Conservation (phyloP, 2,888 invertebrate species). For the Heliconius charithonia region DNA sequence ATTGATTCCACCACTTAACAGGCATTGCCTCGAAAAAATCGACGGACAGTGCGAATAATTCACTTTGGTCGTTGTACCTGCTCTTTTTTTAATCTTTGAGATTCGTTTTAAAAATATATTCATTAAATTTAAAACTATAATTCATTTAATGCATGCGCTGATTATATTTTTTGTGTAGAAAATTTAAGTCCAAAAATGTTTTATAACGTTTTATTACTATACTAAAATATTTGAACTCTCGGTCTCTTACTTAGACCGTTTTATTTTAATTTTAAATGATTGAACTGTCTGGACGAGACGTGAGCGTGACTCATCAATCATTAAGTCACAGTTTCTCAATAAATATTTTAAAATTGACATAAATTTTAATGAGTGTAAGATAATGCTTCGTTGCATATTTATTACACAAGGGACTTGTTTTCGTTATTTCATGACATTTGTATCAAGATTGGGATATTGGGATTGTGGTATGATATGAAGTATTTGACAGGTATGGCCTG, state of each 20-base stretch:
- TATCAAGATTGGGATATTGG: constrained; percentile 12
- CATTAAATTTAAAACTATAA: too few relatives aligned
- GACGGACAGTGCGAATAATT: too few relatives aligned
- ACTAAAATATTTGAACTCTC: too few relatives aligned
- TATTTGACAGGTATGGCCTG: constrained; percentile 44
- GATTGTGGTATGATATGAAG: constrained; percentile 36
- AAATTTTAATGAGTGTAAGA: constrained; percentile 19
- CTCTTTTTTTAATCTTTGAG: too few relatives aligned
- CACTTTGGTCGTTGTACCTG: too few relatives aligned
- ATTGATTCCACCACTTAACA: too few relatives aligned
- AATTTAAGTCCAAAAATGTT: too few relatives aligned
- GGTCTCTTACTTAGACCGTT: neutral
- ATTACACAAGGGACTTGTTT: neutral
- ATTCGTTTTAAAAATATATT: too few relatives aligned
- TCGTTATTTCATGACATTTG: neutral
- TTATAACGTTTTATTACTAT: too few relatives aligned
- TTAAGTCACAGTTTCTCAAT: neutral
- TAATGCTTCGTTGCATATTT: constrained; percentile 15
- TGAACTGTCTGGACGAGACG: neutral
- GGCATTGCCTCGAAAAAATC: too few relatives aligned
- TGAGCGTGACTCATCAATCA: constrained; percentile 2
- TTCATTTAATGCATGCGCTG: too few relatives aligned
- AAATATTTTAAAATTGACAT: constrained; percentile 18
- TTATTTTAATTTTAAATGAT: constrained; percentile 19
- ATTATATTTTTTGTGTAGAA: too few relatives aligned